phyloP scores from a whole-genome alignment of 2,888 invertebrate genomes.

The Macroteleia sp. region DNA sequence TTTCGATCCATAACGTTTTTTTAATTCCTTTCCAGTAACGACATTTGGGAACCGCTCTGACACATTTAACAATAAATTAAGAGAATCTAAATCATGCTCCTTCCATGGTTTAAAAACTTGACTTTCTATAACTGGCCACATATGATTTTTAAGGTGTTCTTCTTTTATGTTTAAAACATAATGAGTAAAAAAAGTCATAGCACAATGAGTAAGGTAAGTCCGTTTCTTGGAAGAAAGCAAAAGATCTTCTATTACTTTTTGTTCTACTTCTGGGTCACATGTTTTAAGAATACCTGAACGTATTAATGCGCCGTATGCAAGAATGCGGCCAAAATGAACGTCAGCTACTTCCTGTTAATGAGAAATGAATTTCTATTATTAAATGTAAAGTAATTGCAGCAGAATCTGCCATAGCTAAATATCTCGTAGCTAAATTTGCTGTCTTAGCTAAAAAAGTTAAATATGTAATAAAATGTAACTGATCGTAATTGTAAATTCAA shows the following conservation, averaged over 20 bases:
- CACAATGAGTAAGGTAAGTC: constrained; percentile 87
- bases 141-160: constrained; percentile 85
- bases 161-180: constrained; percentile 86
- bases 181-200: constrained; percentile 87
- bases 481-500: too few species aligned
- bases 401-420: too few species aligned
- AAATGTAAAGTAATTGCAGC: too few species aligned
- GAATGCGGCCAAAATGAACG: constrained; percentile 88
- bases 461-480: too few species aligned
- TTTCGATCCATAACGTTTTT: constrained; percentile 86
- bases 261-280: constrained; percentile 85
- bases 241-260: constrained; percentile 84
- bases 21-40: constrained; percentile 85
- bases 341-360: constrained; percentile 91
- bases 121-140: constrained; percentile 87
- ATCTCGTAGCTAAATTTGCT: too few species aligned
- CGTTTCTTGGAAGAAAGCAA: constrained; percentile 86
- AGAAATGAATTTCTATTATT: too few species aligned
- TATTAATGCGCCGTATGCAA: constrained; percentile 89
- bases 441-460: too few species aligned
- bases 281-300: constrained; percentile 87
- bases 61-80: constrained; percentile 86
- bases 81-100: constrained; percentile 87
- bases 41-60: constrained; percentile 84
- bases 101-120: constrained; percentile 87